Evolutionary conservation across 2,113 vertebrate genomes (phyloP).

Genomic region (Dipodomys stephensi): DNA sequence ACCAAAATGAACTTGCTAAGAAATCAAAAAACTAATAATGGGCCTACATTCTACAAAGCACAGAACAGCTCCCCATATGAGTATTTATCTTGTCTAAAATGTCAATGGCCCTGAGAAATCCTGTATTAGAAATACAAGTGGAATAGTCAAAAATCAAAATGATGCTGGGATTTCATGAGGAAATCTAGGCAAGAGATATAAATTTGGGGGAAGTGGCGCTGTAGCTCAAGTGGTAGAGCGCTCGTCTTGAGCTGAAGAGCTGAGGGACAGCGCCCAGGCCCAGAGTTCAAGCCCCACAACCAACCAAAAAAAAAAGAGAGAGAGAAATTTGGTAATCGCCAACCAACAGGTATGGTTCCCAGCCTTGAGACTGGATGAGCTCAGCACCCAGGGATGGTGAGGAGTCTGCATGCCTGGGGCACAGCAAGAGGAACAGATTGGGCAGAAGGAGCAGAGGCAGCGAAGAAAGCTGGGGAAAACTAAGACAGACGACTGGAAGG

Average conservation of each 20-base stretch:
- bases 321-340: neutral
- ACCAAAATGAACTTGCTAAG: neutral
- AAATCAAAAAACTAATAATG: neutral
- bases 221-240: no score
- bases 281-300: no score
- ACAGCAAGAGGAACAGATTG: neutral
- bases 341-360: neutral
- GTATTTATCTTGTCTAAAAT: slow-evolving; percentile 11
- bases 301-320: neutral
- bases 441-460: neutral
- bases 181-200: neutral
- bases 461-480: neutral
- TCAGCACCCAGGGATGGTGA: neutral
- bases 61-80: neutral
- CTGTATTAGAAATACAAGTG: neutral
- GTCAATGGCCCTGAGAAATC: neutral
- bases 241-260: no score
- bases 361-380: neutral
- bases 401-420: neutral
- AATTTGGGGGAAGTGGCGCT: neutral
- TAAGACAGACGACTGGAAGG: neutral
- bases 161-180: neutral
- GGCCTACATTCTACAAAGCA: neutral
- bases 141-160: neutral
- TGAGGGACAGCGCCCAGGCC: no score